Conservation (phyloP, 2,113 vertebrate genomes). For the Ailurus styani region DNA sequence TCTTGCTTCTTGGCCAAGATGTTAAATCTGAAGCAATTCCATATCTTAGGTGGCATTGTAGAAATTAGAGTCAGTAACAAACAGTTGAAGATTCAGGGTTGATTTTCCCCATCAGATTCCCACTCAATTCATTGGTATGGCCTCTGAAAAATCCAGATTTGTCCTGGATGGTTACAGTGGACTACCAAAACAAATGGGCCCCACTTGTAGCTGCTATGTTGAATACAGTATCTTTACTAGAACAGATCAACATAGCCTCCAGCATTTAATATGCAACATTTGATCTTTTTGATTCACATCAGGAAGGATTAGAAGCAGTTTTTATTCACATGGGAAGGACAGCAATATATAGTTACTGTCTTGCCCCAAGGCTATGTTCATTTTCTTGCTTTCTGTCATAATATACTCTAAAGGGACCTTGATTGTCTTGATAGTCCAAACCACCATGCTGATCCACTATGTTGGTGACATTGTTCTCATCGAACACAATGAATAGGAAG, state of each 20-base stretch:
- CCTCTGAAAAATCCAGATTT: neutral
- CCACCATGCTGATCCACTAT: neutral
- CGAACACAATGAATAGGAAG: neutral
- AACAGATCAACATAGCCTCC: constrained; percentile 48
- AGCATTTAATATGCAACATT: constrained; percentile 40
- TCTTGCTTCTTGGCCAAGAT: neutral
- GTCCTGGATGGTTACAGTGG: neutral
- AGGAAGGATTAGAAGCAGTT: constrained; percentile 64
- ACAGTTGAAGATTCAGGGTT: neutral
- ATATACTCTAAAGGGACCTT: constrained; percentile 35
- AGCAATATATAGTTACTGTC: constrained; percentile 43
- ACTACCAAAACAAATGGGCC: neutral
- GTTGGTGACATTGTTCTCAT: neutral
- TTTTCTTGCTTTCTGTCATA: constrained; percentile 44
- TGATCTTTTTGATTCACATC: constrained; percentile 59
- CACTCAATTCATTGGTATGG: neutral
- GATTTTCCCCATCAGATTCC: neutral
- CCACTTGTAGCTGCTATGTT: neutral
- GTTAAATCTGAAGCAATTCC: neutral
- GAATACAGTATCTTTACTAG: constrained; percentile 7
- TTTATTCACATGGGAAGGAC: constrained; percentile 54
- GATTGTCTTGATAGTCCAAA: constrained; percentile 30
- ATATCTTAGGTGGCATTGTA: neutral
- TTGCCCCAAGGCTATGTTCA: constrained; percentile 50
- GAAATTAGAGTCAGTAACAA: neutral